Percentiles rank a stretch among this genome's conserved stretches.
These are phyloP conservation scores for Parnassius glacialis DNA, from an alignment of 2,888 invertebrate genomes.

Conservation along the genomic window DNA sequence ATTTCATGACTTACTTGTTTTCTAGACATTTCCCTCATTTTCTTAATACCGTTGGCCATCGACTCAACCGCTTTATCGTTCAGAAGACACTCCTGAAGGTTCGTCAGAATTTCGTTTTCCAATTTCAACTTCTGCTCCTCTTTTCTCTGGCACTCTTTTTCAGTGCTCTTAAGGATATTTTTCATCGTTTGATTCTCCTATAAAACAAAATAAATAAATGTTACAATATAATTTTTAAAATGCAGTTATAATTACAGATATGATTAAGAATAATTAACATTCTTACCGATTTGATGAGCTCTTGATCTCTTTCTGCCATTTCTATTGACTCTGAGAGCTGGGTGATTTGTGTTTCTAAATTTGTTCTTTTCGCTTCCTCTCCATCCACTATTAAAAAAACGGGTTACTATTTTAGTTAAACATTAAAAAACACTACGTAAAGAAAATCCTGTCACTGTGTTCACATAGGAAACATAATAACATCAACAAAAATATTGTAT, in stretches of 20 bases:
- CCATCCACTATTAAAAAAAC: constrained; percentile 60
- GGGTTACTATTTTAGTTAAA: neutral
- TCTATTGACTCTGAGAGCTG: constrained; percentile 81
- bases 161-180: constrained; percentile 57
- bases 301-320: constrained; percentile 83
- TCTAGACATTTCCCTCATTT: constrained; percentile 71
- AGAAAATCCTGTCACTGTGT: too few species aligned
- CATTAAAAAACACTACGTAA: too few species aligned
- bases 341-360: constrained; percentile 76
- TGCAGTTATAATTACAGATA: neutral
- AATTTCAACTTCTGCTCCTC: constrained; percentile 76
- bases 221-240: constrained; percentile 21
- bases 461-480: too few species aligned
- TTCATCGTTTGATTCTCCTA: constrained; percentile 75
- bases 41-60: constrained; percentile 73
- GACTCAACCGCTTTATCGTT: constrained; percentile 85
- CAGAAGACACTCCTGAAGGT: constrained; percentile 84
- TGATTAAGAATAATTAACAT: neutral
- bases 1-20: constrained; percentile 60
- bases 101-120: constrained; percentile 83
- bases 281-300: constrained; percentile 66
- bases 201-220: constrained; percentile 17
- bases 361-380: constrained; percentile 75
- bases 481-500: too few species aligned
- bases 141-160: constrained; percentile 73